phyloP scores from a whole-genome alignment of 2,113 vertebrate species.

The Nanorana parkeri region DNA sequence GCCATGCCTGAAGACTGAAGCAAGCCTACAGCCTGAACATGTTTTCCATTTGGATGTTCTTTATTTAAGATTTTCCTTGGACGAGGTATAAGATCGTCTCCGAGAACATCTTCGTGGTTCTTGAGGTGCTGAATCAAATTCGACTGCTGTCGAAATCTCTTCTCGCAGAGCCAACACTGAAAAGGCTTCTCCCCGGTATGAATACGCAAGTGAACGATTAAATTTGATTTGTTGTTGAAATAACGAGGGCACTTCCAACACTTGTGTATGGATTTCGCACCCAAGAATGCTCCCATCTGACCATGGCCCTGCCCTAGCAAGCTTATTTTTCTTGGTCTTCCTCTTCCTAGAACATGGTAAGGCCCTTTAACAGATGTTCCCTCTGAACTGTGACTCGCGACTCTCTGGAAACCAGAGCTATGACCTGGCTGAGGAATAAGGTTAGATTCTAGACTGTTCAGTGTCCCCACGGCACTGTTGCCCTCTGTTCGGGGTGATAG shows the following conservation, averaged over 20 bases:
- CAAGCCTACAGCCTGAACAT: background rate
- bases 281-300: background rate
- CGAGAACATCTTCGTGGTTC: conserved; percentile 42
- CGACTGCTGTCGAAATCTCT: conserved; percentile 51
- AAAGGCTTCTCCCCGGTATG: conserved; percentile 45
- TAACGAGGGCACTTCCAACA: conserved; percentile 53
- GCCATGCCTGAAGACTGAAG: background rate
- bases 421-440: conserved; percentile 16
- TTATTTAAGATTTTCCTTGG: background rate
- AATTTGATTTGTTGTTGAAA: conserved; percentile 53
- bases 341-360: conserved; percentile 50
- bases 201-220: conserved; percentile 51
- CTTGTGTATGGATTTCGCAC: conserved; percentile 39
- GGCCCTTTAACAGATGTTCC: conserved; percentile 20
- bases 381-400: conserved; percentile 2
- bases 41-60: conserved; percentile 22
- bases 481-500: conserved; percentile 1
- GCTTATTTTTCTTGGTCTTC: conserved; percentile 49
- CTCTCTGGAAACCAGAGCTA: conserved; percentile 22
- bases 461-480: conserved; percentile 1
- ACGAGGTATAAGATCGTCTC: conserved; percentile 11
- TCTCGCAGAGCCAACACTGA: conserved; percentile 53
- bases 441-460: conserved; percentile 4
- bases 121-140: conserved; percentile 51
- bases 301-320: conserved; percentile 39